Percentiles rank a stretch among this genome's conserved stretches.
Evolutionary conservation across 2,113 vertebrate species (phyloP).

Genomic region (Odontophorus gujanensis): DNA sequence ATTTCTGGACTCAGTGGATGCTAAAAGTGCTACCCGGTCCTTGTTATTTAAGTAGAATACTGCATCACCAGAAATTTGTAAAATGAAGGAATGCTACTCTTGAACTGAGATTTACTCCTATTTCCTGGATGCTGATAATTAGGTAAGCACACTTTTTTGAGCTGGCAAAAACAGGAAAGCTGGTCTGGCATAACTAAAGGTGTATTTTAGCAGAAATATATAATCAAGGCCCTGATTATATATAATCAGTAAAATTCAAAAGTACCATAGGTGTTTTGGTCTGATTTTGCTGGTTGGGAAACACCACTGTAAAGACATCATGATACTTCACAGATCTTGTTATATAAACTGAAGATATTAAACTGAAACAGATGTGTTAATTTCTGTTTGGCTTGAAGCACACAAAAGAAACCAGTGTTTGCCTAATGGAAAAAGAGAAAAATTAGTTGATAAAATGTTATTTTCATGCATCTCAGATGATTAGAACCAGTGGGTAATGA

Average conservation of each 20-base stretch:
- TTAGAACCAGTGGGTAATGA: slow-evolving; percentile 63
- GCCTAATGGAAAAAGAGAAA: slow-evolving; percentile 67
- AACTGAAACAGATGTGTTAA: slow-evolving; percentile 74
- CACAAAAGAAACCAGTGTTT: slow-evolving; percentile 52
- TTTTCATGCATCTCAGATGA: slow-evolving; percentile 71
- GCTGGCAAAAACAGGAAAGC: background rate
- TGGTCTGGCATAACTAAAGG: slow-evolving; percentile 3
- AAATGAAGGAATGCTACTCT: slow-evolving; percentile 26
- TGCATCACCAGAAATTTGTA: background rate
- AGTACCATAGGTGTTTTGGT: slow-evolving; percentile 25
- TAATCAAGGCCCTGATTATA: background rate
- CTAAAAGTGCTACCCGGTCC: background rate
- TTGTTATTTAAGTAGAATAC: background rate
- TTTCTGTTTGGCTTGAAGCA: slow-evolving; percentile 68
- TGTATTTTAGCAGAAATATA: slow-evolving; percentile 6
- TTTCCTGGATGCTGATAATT: slow-evolving; percentile 32
- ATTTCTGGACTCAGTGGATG: background rate
- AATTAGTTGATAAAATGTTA: slow-evolving; percentile 68
- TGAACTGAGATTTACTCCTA: background rate
- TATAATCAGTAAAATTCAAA: slow-evolving; percentile 1
- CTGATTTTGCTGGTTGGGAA: slow-evolving; percentile 32
- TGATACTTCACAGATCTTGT: slow-evolving; percentile 32
- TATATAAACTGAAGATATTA: slow-evolving; percentile 42
- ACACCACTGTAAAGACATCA: slow-evolving; percentile 21
- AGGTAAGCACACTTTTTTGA: slow-evolving; percentile 19